Conservation (phyloP, 2,797 vertebrate genomes). For the Cossypha heuglini region DNA sequence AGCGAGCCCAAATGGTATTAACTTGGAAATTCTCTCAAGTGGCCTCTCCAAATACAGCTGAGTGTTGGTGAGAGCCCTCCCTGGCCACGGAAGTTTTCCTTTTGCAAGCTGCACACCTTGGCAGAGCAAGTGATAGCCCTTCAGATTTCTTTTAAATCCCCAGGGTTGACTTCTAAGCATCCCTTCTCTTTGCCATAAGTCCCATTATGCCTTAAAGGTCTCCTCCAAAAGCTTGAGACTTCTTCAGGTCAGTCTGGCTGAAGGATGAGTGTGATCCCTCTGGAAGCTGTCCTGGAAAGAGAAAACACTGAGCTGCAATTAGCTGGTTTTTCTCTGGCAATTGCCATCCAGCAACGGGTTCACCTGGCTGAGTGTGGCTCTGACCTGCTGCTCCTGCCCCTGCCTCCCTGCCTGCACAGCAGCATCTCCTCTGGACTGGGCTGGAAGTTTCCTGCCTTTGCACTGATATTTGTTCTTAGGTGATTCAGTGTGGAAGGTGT, state of each 20-base stretch:
- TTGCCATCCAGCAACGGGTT: not conserved
- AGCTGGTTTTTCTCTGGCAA: not conserved
- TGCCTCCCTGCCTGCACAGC: not conserved
- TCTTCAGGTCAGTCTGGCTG: not conserved
- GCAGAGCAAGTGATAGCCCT: not conserved
- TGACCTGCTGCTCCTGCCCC: not conserved
- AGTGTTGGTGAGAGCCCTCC: not conserved
- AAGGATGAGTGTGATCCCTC: not conserved
- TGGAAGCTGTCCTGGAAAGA: not conserved
- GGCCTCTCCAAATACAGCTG: not conserved
- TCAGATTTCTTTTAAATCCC: not conserved
- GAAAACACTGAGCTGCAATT: not conserved
- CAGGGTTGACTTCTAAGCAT: not conserved
- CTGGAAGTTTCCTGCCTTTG: not conserved
- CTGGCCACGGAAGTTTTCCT: not conserved
- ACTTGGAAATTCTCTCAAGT: not conserved
- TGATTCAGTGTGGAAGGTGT: not conserved
- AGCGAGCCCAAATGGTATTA: not conserved
- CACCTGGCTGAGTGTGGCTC: rapidly evolving
- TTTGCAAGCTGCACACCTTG: not conserved
- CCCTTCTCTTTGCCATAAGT: not conserved
- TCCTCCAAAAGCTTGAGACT: not conserved
- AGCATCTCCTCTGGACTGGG: not conserved
- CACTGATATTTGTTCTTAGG: not conserved
- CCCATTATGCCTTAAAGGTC: not conserved